Conservation (phyloP, 2,797 vertebrate species). For the Lagocephalus sceleratus region DNA sequence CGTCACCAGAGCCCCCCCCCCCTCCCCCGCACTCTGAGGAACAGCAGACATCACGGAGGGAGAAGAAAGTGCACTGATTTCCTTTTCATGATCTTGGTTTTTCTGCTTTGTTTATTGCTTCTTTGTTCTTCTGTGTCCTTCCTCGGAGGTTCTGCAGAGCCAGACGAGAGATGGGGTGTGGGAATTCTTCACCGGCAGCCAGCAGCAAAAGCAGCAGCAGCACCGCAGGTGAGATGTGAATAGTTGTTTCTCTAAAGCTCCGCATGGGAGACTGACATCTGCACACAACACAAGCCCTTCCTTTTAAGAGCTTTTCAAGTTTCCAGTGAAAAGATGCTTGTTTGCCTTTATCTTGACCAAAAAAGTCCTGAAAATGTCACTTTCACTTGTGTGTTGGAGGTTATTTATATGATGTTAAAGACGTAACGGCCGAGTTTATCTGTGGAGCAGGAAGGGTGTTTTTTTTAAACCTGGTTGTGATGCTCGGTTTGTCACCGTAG, state of each 20-base stretch:
- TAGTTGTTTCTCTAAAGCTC: neutral
- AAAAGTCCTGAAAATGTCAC: too few relatives aligned
- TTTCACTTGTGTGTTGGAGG: too few relatives aligned
- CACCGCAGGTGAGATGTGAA: slow-evolving; percentile 47
- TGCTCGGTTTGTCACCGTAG: too few relatives aligned
- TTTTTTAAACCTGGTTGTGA: too few relatives aligned
- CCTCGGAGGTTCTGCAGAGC: neutral
- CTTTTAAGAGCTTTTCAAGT: too few relatives aligned
- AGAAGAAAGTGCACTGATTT: neutral
- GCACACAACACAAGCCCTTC: too few relatives aligned
- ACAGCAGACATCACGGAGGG: neutral
- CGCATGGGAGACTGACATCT: too few relatives aligned
- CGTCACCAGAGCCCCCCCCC: slow-evolving; percentile 22
- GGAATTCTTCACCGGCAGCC: slow-evolving; percentile 62
- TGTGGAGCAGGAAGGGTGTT: too few relatives aligned
- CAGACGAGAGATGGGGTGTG: slow-evolving; percentile 70
- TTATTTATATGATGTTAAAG: too few relatives aligned
- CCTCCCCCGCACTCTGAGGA: slow-evolving; percentile 15
- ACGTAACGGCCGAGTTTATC: too few relatives aligned
- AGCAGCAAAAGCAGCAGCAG: slow-evolving; percentile 23
- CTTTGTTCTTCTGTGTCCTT: neutral
- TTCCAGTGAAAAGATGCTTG: too few relatives aligned
- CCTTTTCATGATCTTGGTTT: neutral
- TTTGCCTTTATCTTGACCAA: too few relatives aligned
- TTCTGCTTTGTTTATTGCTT: neutral